Evolutionary conservation across 2,888 invertebrate genomes (phyloP).

Genomic region (Pachliopta kotzebuea): DNA sequence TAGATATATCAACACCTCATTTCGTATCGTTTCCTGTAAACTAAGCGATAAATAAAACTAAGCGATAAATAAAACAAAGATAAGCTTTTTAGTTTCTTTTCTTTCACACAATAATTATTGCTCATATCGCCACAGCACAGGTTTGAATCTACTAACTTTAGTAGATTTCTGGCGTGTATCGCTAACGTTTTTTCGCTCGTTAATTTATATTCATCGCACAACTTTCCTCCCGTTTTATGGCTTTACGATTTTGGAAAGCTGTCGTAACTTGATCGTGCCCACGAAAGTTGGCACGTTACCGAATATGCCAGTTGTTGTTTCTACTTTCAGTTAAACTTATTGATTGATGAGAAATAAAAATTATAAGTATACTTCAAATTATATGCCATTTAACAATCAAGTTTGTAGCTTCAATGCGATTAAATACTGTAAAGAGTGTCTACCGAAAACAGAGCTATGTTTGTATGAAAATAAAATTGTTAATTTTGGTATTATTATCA

Average conservation of each 20-base stretch:
- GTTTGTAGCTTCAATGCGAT: background rate
- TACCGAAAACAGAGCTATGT: too few species aligned
- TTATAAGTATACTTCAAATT: background rate
- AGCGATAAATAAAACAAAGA: too few species aligned
- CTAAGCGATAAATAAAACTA: too few species aligned
- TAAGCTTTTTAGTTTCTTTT: too few species aligned
- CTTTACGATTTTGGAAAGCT: slow-evolving; percentile 19
- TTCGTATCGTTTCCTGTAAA: too few species aligned
- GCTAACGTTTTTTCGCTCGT: slow-evolving; percentile 20
- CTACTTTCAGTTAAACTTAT: background rate
- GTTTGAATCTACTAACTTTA: slow-evolving; percentile 12
- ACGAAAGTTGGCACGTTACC: slow-evolving; percentile 13
- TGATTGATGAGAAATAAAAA: background rate
- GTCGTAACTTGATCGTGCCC: slow-evolving; percentile 14
- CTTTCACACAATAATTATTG: too few species aligned
- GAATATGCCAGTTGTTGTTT: background rate
- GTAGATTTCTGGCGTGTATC: slow-evolving; percentile 16
- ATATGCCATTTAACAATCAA: background rate
- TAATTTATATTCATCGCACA: slow-evolving; percentile 25
- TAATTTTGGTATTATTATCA: too few species aligned
- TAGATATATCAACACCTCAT: too few species aligned
- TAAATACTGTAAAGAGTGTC: background rate
- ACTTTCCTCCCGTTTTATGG: slow-evolving; percentile 19
- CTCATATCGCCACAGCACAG: background rate
- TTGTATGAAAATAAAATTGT: too few species aligned